Percentiles rank a stretch among this genome's conserved stretches.
Conservation (phyloP, 2,797 vertebrate species). For the Characodon lateralis region DNA sequence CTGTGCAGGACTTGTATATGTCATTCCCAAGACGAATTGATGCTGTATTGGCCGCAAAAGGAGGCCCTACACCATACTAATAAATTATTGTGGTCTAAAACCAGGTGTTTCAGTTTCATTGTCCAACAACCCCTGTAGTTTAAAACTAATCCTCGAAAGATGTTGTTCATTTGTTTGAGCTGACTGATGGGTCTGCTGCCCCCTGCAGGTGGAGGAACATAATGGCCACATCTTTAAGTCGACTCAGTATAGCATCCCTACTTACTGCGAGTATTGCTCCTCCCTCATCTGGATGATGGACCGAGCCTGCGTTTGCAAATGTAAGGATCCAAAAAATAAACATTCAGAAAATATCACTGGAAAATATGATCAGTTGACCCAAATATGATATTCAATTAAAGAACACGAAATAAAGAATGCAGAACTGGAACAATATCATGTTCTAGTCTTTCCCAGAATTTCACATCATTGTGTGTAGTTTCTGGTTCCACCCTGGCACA, state of each 20-base stretch:
- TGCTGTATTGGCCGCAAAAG: too few species aligned
- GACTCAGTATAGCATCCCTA: slow-evolving; percentile 98
- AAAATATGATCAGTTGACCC: not conserved
- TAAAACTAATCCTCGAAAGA: not conserved
- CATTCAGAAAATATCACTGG: not conserved
- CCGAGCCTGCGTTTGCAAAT: slow-evolving; percentile 95
- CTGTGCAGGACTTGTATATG: too few species aligned
- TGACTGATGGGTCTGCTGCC: slow-evolving; percentile 21
- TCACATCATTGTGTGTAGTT: slow-evolving; percentile 28
- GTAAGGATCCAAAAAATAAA: slow-evolving; percentile 79
- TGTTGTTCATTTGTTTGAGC: not conserved
- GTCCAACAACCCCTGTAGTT: too few species aligned
- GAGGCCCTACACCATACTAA: too few species aligned
- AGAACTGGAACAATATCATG: not conserved
- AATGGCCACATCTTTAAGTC: slow-evolving; percentile 98
- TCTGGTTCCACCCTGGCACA: slow-evolving; percentile 49
- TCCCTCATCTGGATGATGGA: slow-evolving; percentile 99
- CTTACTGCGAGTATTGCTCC: slow-evolving; percentile 97
- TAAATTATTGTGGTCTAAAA: too few species aligned
- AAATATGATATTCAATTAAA: too few species aligned
- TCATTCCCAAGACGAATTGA: too few species aligned
- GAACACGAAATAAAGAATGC: not conserved
- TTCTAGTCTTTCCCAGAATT: slow-evolving; percentile 1
- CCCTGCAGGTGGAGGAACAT: slow-evolving; percentile 92
- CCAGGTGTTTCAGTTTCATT: too few species aligned